Evolutionary conservation across 1,140 invertebrate species (phyloP), one percentile per base, ranked within the genome.

Genomic region (Teleopsis dalmanni): DNA sequence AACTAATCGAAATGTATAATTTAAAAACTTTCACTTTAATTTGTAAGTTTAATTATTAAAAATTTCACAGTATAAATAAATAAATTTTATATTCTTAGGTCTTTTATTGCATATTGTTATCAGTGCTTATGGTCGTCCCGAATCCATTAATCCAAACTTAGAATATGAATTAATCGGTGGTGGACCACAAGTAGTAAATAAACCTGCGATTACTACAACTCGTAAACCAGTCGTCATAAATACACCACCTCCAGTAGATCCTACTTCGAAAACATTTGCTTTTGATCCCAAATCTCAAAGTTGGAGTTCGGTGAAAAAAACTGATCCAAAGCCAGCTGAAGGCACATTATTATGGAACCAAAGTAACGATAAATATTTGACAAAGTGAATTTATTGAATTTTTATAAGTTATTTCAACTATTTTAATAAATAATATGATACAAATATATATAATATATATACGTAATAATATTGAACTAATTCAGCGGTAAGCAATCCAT

Each of bases 281-380:
- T 67, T 51, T 38, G 57, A 63, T 49, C 57, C 64, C 1, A 38
- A 46, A 14, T 53, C 55, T 1, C 49, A 68, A 33, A 59, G 48
- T 3, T 68, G 65, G 65, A 61, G 57, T 0, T 29, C 34, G 14
- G 43, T 68, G 3, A 48, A 37, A 1, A 42, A 50, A 1, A 47
- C 43, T 9, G 60, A 59, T 49, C 57, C 61, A 3, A 47, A 42
- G 29, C 58, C 65, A 13, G 46, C 35, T 5, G 57, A 61, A 7
- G 58, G 38, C 9, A 56, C 60, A 0, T 47, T 68, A 3, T 14
- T 62, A 9, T 68, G 65, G 65, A 67, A 68, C 50, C 64, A 67
- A 40, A 57, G 49, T 45, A 67, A 68, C 5, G 65, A 68, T 44
- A 68, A 67, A 35, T 68, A 60, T 60, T 41, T 67, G 1, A 67